Evolutionary conservation across 2,113 vertebrate species (phyloP).

Genomic region (Smithornis capensis): DNA sequence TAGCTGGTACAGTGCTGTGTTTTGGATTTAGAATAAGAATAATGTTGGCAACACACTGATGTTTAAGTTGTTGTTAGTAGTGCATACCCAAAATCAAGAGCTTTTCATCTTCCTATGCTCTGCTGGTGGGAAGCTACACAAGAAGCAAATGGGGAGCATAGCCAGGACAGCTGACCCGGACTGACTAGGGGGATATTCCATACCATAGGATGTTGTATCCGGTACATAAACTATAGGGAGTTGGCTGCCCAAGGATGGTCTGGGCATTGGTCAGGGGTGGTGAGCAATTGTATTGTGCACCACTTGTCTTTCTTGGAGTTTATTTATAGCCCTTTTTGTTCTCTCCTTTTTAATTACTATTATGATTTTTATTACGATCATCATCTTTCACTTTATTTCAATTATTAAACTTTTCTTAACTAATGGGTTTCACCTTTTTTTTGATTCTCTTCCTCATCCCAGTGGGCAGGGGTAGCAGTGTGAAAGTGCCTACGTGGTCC

Average conservation of each 20-base stretch:
- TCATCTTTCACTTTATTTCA: neutral
- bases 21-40: neutral
- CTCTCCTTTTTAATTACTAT: neutral
- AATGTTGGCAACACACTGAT: neutral
- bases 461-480: neutral
- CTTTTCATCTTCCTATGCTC: neutral
- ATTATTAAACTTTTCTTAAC: neutral
- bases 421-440: neutral
- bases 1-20: neutral
- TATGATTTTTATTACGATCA: neutral
- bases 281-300: neutral
- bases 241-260: neutral
- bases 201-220: neutral
- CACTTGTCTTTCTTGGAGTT: neutral
- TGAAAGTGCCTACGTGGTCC: neutral
- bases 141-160: neutral
- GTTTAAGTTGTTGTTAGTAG: neutral
- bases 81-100: neutral
- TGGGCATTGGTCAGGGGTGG: neutral
- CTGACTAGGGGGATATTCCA: neutral
- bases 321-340: neutral
- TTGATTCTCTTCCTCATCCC: neutral
- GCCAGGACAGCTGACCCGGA: neutral
- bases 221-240: neutral
- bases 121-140: neutral